Evolutionary conservation across 2,113 vertebrate species (phyloP), one percentile per base, ranked within the genome.

Genomic region (Bubo bubo): DNA sequence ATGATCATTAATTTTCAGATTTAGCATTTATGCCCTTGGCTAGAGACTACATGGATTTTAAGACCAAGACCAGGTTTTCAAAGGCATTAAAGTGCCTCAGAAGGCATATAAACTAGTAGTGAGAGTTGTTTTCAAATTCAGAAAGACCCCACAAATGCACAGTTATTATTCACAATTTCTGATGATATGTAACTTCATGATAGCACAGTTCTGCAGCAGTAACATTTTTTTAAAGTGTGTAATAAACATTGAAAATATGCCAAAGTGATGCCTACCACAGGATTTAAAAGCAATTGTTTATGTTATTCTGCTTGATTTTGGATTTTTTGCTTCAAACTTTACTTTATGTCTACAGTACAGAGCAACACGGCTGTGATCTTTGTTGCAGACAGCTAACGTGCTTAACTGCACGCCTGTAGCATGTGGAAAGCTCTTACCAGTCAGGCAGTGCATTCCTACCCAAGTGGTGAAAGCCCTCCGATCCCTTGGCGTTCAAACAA

Each of bases 201-300:
- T 79, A 95, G 82, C 73, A 94, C 70, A 79, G 89, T 72, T 90
- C 84, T 85, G 85, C 79, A 77, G 58, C 76, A 91, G 90, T 52
- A 93, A 77, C 37, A 49, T 94, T 79, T 97, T 93, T 95, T 87
- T 34, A 49, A 94, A 93, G 68, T 67, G 83, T 94, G 59, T 67
- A 95, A 91, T 84, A 94, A 96, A 81, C 83, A 91, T 81, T 96
- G 89, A 96, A 94, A 95, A 91, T 89, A 87, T 91, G 86, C 89
- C 94, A 87, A 93, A 96, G 64, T 63, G 72, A 88, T 92, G 72
- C 79, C 93, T 89, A 80, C 52, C 73, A 75, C 56, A 79, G 76
- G 86, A 95, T 94, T 96, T 89, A 71, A 95, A 93, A 91, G 50
- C 52, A 93, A 95, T 93, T 95, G 91, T 84, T 89, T 94, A 62